Base-by-base conservation (phyloP, 1,140 invertebrate genomes). In the Papilio polytes region DNA sequence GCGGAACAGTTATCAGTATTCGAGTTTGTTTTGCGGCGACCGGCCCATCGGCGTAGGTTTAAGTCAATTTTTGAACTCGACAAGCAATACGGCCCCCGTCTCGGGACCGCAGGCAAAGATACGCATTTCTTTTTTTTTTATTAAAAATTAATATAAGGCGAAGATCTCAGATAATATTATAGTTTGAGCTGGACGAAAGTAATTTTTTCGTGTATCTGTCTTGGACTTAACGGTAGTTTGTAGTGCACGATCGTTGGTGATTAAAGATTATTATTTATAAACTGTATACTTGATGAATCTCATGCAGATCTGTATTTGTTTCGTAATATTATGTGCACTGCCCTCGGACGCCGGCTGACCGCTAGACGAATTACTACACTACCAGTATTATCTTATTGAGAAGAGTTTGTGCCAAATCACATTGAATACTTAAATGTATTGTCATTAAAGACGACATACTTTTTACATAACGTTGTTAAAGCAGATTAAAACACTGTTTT, bases 111-210 rank as follows among this genome's bases (percentile, higher is more conserved):
- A 85, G 81, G 87, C 89, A 86, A 91, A 89, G 87, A 89, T 88
- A 83, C 85, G 88, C 89, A 89, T 90, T 90, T 90, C 84, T 84
- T 80, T 87, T 84, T 80, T 87, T 84, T 84, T 83, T 85, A 84
- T 87, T 87, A 82, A 85, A 84, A 81, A 77, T 88, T 84, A 87
- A 79, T 86, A 82, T 90, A 93, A 94, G 91, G 85, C 88, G 91
- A 88, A 91, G 91, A 94, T 94, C 93, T 94, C 93, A 94, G 89
- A 90, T 94, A 92, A 89, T 93, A 92, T 93, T 93, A 92, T 93
- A 93, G 91, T 92, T 93, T 88, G 86, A 85, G 81, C 83, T 83
- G 80, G 80, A 82, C 78, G 83, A 87, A 84, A 86, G 66, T 84
- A 81, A 87, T 81, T 79, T 82, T 82, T 82, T 83, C 82, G 85